Percentiles rank a stretch among this genome's conserved stretches.
phyloP scores from a whole-genome alignment of 2,113 vertebrate species.

The Sorex fumeus region DNA sequence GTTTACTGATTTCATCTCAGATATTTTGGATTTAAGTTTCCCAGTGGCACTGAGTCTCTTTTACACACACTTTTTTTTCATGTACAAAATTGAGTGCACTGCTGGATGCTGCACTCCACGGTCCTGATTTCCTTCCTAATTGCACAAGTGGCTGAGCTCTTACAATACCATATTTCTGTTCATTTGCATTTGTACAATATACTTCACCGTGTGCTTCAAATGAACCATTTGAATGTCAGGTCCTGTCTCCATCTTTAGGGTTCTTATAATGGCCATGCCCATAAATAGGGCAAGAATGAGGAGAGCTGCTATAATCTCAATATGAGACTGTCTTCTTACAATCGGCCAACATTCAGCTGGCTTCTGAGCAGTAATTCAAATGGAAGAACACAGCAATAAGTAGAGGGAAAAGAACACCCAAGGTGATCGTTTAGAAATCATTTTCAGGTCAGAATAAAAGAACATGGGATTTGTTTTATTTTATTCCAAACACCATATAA shows the following conservation, averaged over 20 bases:
- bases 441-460: conserved; percentile 86
- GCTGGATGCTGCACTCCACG: conserved; percentile 76
- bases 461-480: conserved; percentile 82
- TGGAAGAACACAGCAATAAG: conserved; percentile 75
- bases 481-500: conserved; percentile 80
- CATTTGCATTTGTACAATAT: conserved; percentile 84
- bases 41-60: conserved; percentile 70
- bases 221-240: conserved; percentile 77
- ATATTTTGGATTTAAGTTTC: conserved; percentile 69
- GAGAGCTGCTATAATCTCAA: conserved; percentile 71
- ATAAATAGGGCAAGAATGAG: conserved; percentile 67
- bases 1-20: conserved; percentile 61
- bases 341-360: conserved; percentile 72
- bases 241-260: conserved; percentile 75
- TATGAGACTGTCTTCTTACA: conserved; percentile 75
- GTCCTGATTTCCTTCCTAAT: conserved; percentile 86
- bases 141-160: conserved; percentile 83
- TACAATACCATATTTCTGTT: conserved; percentile 85
- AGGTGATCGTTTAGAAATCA: conserved; percentile 80
- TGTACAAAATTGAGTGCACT: conserved; percentile 83
- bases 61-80: conserved; percentile 73
- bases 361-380: conserved; percentile 78
- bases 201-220: conserved; percentile 73
- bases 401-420: conserved; percentile 72
- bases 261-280: conserved; percentile 64